phyloP scores from a whole-genome alignment of 1,140 invertebrate genomes.

The Zeugodacus cucurbitae region DNA sequence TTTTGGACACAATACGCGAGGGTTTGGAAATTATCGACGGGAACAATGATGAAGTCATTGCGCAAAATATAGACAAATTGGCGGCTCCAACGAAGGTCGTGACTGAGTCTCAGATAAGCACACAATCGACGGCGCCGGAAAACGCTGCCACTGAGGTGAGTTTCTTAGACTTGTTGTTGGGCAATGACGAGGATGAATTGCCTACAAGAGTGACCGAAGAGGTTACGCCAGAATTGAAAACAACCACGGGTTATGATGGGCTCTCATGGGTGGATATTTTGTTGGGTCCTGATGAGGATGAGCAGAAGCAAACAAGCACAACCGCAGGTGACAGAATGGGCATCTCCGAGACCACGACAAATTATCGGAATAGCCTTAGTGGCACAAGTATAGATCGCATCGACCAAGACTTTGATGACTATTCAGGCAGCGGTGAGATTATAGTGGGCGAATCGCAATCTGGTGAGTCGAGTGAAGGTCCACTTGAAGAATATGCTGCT shows the following conservation, averaged over 20 bases:
- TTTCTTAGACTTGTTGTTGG: conserved; percentile 57
- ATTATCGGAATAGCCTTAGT: background rate
- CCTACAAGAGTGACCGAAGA: conserved; percentile 41
- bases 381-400: conserved; percentile 53
- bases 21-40: conserved; percentile 63
- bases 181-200: conserved; percentile 45
- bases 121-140: conserved; percentile 46
- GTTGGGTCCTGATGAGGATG: conserved; percentile 58
- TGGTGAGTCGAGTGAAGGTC: background rate
- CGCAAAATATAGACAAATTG: conserved; percentile 54
- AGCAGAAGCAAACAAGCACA: conserved; percentile 43
- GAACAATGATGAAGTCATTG: conserved; percentile 61
- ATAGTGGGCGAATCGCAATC: background rate
- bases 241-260: conserved; percentile 42
- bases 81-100: background rate
- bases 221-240: conserved; percentile 47
- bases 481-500: background rate
- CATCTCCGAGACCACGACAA: conserved; percentile 17
- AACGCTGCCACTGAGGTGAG: conserved; percentile 50
- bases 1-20: conserved; percentile 60
- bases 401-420: conserved; percentile 54
- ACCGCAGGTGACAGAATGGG: conserved; percentile 40
- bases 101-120: background rate
- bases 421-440: conserved; percentile 50
- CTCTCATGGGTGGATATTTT: conserved; percentile 59